These are phyloP conservation scores for Agriopis marginaria DNA, from an alignment of 2,888 invertebrate genomes.

Conservation along the genomic window DNA sequence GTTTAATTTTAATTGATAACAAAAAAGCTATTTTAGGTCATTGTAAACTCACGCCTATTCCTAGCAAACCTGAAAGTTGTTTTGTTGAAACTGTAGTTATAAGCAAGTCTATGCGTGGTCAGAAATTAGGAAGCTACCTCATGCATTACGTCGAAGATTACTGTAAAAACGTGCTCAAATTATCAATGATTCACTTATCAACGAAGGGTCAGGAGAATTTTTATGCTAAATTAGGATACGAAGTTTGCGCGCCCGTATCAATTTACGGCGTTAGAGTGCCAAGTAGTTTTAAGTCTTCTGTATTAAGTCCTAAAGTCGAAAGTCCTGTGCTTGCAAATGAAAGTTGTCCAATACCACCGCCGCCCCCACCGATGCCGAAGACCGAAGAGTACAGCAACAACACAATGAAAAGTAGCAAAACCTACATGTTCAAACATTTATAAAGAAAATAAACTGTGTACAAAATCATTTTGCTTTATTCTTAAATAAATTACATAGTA, in stretches of 20 bases:
- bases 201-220: constrained; percentile 92
- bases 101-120: constrained; percentile 89
- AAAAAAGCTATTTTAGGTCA: constrained; percentile 90
- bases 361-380: constrained; percentile 77
- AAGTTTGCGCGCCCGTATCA: constrained; percentile 89
- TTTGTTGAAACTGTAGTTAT: constrained; percentile 95
- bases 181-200: constrained; percentile 89
- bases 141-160: constrained; percentile 92
- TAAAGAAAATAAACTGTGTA: constrained; percentile 4
- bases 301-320: constrained; percentile 49
- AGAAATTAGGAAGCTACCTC: constrained; percentile 91
- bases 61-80: constrained; percentile 89
- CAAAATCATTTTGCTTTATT: neutral
- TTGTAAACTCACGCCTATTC: constrained; percentile 91
- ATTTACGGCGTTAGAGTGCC: constrained; percentile 86
- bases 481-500: constrained; percentile 8
- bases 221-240: constrained; percentile 91
- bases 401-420: constrained; percentile 67
- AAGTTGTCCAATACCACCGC: constrained; percentile 61
- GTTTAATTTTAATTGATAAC: constrained; percentile 88
- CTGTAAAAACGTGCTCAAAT: constrained; percentile 86
- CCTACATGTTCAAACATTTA: constrained; percentile 73
- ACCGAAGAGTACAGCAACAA: constrained; percentile 51
- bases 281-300: constrained; percentile 47
- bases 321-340: constrained; percentile 54